phyloP scores from a whole-genome alignment of 2,113 vertebrate genomes.

The Vombatus ursinus region DNA sequence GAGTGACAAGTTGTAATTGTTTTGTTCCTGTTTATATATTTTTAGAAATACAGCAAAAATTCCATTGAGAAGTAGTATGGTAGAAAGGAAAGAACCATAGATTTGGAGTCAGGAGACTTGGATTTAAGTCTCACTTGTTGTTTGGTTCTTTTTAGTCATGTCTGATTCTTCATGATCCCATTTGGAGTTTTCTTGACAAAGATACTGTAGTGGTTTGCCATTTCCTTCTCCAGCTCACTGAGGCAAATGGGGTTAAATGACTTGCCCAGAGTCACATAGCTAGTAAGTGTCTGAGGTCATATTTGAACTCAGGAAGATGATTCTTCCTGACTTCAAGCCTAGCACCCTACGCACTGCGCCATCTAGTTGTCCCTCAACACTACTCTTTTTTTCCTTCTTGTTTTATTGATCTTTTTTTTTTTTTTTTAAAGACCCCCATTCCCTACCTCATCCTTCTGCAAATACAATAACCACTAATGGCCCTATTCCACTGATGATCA shows the following conservation, averaged over 20 bases:
- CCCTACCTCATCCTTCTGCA: neutral
- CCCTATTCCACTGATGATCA: neutral
- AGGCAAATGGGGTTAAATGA: neutral
- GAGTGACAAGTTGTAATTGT: neutral
- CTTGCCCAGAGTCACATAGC: neutral
- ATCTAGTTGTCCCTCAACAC: neutral
- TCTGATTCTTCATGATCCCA: neutral
- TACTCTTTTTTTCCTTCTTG: neutral
- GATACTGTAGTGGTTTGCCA: neutral
- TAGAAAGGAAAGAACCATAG: neutral
- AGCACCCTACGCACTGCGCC: neutral
- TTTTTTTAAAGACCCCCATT: neutral
- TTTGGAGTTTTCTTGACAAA: neutral
- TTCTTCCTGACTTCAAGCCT: neutral
- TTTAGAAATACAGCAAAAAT: neutral
- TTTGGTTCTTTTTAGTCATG: neutral
- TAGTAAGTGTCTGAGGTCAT: neutral
- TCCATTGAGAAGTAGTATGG: neutral
- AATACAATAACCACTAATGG: neutral
- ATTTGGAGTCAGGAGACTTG: neutral
- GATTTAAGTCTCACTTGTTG: neutral
- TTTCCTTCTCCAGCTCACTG: neutral
- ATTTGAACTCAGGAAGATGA: neutral
- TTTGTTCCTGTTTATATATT: neutral
- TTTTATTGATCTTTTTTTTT: neutral